A percentile compares a stretch with the other conserved stretches of the same genome.
phyloP scores from a whole-genome alignment of 2,888 invertebrate species.

The Unio delphinus region DNA sequence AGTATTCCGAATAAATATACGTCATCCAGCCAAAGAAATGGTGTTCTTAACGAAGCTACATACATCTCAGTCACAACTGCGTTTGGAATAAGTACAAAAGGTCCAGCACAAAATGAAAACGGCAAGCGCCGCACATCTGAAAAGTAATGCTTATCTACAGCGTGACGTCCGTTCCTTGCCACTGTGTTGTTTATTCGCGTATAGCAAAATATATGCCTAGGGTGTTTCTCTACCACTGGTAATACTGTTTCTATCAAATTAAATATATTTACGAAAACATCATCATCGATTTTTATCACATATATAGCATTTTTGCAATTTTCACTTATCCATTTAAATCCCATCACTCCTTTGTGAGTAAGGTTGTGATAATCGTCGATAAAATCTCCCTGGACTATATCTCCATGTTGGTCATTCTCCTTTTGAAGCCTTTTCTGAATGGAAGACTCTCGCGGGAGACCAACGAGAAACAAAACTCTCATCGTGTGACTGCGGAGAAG shows the following conservation, averaged over 20 bases:
- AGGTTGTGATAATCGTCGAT: conserved; percentile 48
- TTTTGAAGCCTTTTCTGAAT: conserved; percentile 34
- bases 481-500: conserved; percentile 18
- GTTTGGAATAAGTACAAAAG: conserved; percentile 1
- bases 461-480: conserved; percentile 46
- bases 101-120: conserved; percentile 1
- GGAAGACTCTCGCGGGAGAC: conserved; percentile 19
- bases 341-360: conserved; percentile 50
- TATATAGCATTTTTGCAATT: conserved; percentile 41
- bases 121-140: not conserved
- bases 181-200: not conserved
- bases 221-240: not conserved
- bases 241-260: conserved; percentile 29
- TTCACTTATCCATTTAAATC: conserved; percentile 43
- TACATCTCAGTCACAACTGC: not conserved
- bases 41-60: not conserved
- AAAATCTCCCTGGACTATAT: conserved; percentile 53
- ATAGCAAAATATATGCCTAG: too few species aligned
- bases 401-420: conserved; percentile 39
- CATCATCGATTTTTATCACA: conserved; percentile 52
- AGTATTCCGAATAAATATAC: conserved; percentile 6
- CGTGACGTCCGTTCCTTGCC: not conserved
- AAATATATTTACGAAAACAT: conserved; percentile 50
- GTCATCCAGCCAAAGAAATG: conserved; percentile 8
- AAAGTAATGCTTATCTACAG: not conserved